A percentile compares a stretch with the other conserved stretches of the same genome.
These are phyloP conservation scores for Pangasius macronema DNA, from an alignment of 2,797 vertebrate genomes.

Conservation along the genomic window DNA sequence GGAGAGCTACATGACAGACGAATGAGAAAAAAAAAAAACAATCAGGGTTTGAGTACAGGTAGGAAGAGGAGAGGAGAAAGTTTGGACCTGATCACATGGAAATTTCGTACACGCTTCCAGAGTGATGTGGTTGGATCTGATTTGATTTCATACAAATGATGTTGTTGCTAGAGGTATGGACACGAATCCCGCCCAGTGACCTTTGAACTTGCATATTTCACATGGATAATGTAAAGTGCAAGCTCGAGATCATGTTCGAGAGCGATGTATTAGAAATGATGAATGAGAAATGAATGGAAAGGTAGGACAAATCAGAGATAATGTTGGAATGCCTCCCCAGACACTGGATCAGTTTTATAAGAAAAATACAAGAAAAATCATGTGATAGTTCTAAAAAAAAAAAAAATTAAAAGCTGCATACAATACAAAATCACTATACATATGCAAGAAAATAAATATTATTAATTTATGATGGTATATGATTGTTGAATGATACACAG, in stretches of 20 bases:
- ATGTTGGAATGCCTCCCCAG: background rate
- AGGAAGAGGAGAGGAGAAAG: background rate
- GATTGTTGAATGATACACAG: background rate
- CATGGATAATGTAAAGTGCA: too few species aligned
- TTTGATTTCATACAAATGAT: slow-evolving; percentile 29
- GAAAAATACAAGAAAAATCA: background rate
- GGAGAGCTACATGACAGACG: background rate
- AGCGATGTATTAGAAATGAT: background rate
- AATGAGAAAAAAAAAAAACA: background rate
- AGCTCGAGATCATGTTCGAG: background rate
- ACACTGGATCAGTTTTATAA: background rate
- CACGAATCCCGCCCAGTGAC: background rate
- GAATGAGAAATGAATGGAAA: background rate
- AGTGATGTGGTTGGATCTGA: slow-evolving; percentile 11
- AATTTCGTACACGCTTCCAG: background rate
- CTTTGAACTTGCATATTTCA: background rate
- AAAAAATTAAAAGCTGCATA: too few species aligned
- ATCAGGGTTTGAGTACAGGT: background rate
- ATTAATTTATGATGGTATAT: background rate
- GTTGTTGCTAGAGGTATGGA: background rate
- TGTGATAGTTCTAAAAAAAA: background rate
- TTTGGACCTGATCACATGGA: background rate
- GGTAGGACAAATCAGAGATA: background rate
- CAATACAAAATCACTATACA: background rate
- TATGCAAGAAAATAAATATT: background rate